Evolutionary conservation across 2,888 invertebrate species (phyloP), one percentile per base, ranked within the genome.

Genomic region (Catocala sponsa): DNA sequence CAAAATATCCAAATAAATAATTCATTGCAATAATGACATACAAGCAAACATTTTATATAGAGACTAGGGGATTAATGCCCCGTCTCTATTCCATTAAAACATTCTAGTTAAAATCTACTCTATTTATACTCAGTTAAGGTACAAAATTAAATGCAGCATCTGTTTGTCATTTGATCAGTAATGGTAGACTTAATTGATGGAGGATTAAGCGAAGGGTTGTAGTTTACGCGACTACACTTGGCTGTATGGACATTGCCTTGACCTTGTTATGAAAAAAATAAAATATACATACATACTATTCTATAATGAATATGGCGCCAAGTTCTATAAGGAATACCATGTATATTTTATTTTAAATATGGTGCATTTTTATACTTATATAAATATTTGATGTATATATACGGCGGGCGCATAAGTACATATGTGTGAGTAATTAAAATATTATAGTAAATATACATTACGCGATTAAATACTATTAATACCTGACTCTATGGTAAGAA

Each of bases 91-190:
- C 46, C 44, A 63, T 72, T 63, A 51, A 49, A n/a, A 38, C 25
- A n/a, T 46, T 11, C 43, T 59, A 41, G 7, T 0, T 0, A 68
- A 59, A 48, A 6, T 6, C n/a, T 32, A 65, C 60, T 35, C 41
- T 59, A 46, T 0, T 0, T 0, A 0, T 0, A 5, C 9, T 0
- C 0, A 0, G 0, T 0, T 63, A 76, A 55, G 59, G 41, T 70
- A 42, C 15, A 33, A 53, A 62, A 61, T 70, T n/a, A 9, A 35
- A 7, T 42, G 44, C 9, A 9, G 7, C 0, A 0, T 7, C 7
- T 13, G 25, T 47, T 49, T 65, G 55, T 58, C 53, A 65, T 67
- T 61, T 73, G 61, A 73, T 62, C 50, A 32, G 11, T 63, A 32
- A 51, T 70, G 61, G 62, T 38, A 35, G 43, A 54, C 54, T 54